A percentile compares a stretch with the other conserved stretches of the same genome.
These are phyloP conservation scores for Pachyseris speciosa DNA, from an alignment of 64 coral and sea anemone genomes.

Conservation along the genomic window DNA sequence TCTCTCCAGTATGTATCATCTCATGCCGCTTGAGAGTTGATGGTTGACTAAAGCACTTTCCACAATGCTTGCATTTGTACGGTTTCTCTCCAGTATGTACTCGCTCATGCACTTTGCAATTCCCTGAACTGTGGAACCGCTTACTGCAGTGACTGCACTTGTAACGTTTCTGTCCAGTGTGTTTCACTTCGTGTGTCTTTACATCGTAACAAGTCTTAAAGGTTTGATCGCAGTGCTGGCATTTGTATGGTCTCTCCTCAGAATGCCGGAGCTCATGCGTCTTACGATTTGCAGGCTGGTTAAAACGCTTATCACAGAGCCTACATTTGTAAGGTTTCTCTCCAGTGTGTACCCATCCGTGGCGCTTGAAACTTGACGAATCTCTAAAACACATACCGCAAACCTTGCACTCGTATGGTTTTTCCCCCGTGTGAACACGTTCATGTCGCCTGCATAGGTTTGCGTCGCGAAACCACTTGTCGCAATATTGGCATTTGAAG, in stretches of 20 bases:
- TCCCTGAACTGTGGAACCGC: neutral
- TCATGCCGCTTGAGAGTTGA: neutral
- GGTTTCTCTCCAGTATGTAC: neutral
- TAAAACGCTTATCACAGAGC: no score
- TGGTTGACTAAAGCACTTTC: neutral
- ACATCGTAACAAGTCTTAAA: neutral
- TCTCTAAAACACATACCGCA: no score
- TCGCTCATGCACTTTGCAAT: neutral
- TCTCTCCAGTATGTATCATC: neutral
- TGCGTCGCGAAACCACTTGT: no score
- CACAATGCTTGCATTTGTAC: neutral
- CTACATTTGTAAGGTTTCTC: no score
- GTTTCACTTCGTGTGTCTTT: neutral
- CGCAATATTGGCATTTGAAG: no score
- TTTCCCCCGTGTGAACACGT: no score
- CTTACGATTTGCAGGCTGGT: neutral
- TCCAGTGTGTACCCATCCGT: no score
- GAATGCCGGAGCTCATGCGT: neutral
- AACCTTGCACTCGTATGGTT: neutral
- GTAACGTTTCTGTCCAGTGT: neutral
- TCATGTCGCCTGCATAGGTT: no score
- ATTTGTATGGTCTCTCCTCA: neutral
- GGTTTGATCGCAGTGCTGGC: neutral
- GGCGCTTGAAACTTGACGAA: no score
- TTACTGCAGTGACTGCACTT: neutral